A percentile compares a stretch with the other conserved stretches of the same genome.
Evolutionary conservation across 2,888 invertebrate genomes (phyloP).

Genomic region (Prenolepis imparis): DNA sequence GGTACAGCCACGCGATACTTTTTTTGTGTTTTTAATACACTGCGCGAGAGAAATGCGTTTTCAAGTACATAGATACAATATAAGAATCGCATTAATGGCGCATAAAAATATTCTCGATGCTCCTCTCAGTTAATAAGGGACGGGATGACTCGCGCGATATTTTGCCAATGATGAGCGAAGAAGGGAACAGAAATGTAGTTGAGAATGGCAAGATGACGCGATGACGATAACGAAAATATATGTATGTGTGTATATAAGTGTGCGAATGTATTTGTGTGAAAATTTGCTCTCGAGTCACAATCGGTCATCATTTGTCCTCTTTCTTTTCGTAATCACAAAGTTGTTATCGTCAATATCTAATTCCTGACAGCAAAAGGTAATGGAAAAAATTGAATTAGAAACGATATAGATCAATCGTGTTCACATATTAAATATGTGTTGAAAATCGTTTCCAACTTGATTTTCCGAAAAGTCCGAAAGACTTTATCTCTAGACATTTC

Average conservation of each 20-base stretch:
- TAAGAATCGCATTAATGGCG: constrained; percentile 65
- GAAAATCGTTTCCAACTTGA: constrained; percentile 2
- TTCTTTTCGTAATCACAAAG: not conserved
- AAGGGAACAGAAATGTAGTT: constrained; percentile 39
- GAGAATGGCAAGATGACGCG: constrained; percentile 25
- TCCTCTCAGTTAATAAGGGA: constrained; percentile 66
- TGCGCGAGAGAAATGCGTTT: constrained; percentile 53
- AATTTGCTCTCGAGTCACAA: constrained; percentile 48
- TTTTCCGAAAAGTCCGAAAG: not conserved
- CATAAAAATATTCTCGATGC: constrained; percentile 71
- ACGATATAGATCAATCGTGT: not conserved
- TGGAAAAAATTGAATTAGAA: not conserved
- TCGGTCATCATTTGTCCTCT: not conserved
- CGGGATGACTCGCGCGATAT: constrained; percentile 62
- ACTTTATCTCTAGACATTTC: not conserved
- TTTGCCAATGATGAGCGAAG: constrained; percentile 39
- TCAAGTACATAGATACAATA: constrained; percentile 53
- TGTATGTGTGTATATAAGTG: not conserved
- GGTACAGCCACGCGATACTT: constrained; percentile 51
- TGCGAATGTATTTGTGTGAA: not conserved
- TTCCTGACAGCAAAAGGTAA: not conserved
- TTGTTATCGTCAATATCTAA: not conserved
- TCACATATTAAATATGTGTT: not conserved
- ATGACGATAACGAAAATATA: not conserved
- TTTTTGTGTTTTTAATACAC: constrained; percentile 42